These are phyloP conservation scores for Muricea muricata DNA, from an alignment of 92 coral and sea anemone species.

Conservation along the genomic window DNA sequence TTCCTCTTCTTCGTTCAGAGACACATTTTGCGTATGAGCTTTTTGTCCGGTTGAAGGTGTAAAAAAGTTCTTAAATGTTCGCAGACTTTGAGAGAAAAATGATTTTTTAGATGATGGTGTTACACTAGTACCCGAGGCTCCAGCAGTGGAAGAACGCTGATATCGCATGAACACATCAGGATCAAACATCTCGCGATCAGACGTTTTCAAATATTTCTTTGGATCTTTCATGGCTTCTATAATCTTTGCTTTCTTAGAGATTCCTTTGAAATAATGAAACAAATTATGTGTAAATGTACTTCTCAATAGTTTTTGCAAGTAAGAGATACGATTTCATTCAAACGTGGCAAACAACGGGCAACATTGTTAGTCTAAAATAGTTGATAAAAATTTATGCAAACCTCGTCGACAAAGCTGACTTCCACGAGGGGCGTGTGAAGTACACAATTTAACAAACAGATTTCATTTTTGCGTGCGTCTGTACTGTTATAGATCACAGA, in stretches of 20 bases:
- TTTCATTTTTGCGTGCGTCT: too few species aligned
- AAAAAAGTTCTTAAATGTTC: background rate
- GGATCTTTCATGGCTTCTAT: slow-evolving; percentile 35
- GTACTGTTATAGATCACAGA: too few species aligned
- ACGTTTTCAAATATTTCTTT: background rate
- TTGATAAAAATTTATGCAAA: too few species aligned
- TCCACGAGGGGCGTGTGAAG: too few species aligned
- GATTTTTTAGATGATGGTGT: background rate
- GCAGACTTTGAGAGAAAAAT: background rate
- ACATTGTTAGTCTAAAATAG: too few species aligned
- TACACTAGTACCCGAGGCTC: background rate
- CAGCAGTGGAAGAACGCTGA: background rate
- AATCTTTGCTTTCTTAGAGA: slow-evolving; percentile 6
- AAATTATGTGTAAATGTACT: background rate
- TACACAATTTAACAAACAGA: too few species aligned
- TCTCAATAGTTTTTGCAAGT: too few species aligned
- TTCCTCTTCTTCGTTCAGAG: background rate
- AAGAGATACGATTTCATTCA: too few species aligned
- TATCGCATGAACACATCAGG: background rate
- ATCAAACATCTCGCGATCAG: background rate
- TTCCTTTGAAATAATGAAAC: background rate
- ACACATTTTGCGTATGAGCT: background rate
- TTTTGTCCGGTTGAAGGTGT: background rate
- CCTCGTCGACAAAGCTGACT: too few species aligned
- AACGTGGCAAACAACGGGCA: too few species aligned